A percentile compares a stretch with the other conserved stretches of the same genome.
Conservation (phyloP, 1,140 invertebrate species). For the Ceratoteleas bidentatus region DNA sequence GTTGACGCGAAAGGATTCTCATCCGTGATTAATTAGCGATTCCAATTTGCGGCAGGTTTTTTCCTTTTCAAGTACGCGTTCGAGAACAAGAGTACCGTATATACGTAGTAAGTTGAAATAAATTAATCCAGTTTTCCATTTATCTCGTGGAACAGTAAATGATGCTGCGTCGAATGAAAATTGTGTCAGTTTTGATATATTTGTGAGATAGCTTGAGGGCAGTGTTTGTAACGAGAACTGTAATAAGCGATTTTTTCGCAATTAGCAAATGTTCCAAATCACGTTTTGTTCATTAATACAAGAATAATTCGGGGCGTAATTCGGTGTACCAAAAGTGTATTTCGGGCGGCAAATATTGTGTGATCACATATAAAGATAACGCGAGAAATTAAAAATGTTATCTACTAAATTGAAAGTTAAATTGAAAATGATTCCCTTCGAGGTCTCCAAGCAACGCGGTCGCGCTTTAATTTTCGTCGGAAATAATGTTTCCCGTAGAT, state of each 20-base stretch:
- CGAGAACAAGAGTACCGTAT: no score
- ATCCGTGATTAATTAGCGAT: background rate
- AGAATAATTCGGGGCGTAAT: no score
- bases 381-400: conserved; percentile 21
- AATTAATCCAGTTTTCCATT: no score
- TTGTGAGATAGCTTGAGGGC: no score
- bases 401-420: conserved; percentile 21
- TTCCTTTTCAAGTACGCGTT: background rate
- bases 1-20: background rate
- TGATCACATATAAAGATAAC: conserved; percentile 19
- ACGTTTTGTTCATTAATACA: no score
- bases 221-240: no score
- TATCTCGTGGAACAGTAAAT: no score
- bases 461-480: conserved; percentile 7
- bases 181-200: no score
- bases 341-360: conserved; percentile 6
- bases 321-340: conserved; percentile 7
- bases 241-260: no score
- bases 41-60: conserved; percentile 6
- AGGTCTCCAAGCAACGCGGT: conserved; percentile 3
- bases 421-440: conserved; percentile 13
- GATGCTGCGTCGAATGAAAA: no score
- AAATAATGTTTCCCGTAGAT: background rate
- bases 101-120: no score
- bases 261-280: no score